phyloP scores from a whole-genome alignment of 2,888 invertebrate species.

The Strigamia crassipes region DNA sequence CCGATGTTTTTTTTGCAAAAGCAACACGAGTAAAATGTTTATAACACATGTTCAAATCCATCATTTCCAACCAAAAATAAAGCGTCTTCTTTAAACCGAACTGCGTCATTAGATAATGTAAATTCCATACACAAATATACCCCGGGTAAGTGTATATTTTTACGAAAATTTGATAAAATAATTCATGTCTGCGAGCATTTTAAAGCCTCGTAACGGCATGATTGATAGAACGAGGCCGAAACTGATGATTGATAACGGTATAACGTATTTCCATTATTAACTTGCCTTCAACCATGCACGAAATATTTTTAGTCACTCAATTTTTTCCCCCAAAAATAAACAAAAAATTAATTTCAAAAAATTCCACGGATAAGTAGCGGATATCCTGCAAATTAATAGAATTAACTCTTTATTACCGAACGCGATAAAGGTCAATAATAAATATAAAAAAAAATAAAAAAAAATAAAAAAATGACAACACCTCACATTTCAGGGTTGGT shows the following conservation, averaged over 20 bases:
- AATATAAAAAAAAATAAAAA: neutral
- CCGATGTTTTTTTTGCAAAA: neutral
- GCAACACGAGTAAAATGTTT: neutral
- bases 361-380: neutral
- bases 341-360: neutral
- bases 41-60: neutral
- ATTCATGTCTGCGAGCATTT: neutral
- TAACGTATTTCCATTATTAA: neutral
- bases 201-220: neutral
- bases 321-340: neutral
- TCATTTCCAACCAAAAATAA: neutral
- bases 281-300: slow-evolving; percentile 4
- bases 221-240: neutral
- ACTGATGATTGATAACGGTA: neutral
- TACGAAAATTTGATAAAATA: neutral
- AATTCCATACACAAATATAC: neutral
- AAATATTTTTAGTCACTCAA: neutral
- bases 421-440: neutral
- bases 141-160: neutral
- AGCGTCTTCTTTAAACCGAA: neutral
- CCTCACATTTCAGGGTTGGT: neutral
- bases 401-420: neutral
- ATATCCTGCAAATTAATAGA: neutral
- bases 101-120: neutral
- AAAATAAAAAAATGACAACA: neutral